Base-by-base conservation (phyloP, 92 coral and sea anemone species). In the Montipora capitata region DNA sequence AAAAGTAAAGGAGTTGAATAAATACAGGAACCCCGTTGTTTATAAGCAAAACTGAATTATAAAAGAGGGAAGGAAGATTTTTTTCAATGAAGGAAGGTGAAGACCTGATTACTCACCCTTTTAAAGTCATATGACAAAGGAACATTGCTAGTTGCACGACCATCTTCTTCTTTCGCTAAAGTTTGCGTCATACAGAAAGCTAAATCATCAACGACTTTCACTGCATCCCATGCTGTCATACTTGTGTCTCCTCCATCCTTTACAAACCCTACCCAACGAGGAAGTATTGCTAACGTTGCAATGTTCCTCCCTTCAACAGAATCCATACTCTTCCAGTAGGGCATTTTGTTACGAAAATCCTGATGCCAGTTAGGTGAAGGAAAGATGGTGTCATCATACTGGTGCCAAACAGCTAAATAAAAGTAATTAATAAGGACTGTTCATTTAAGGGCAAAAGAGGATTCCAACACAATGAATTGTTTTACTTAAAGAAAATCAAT, bases 321-420 rank as follows among this genome's bases (percentile, higher is more conserved):
- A 62, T 82, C 70, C 77, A 82, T 76, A 57, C 76, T 76, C 49
- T 77, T 76, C 11, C 49, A 2, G 35, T 64, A 64, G n/a, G 89
- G 89, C 51, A 89, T 1, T 39, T 20, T 75, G 71, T 80, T 91
- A 3, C 72, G 86, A n/a, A 72, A 2, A 35, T 64, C 35, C 11
- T 83, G 80, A 2, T 54, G 5, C 44, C 74, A 48, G 62, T 10
- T 40, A 0, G 85, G 91, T 18, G 51, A 7, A 14, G 72, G n/a
- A 70, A 81, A 91, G 38, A 86, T 69, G 3, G 94, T 81, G 75
- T 91, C 94, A 42, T 91, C 94, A 12, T 81, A 91, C 82, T 91
- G 94, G 87, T 91, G 91, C 94, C 94, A 91, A 2, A 77, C 68
- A 11, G 49, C 94, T 91, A 54, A 18, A 3, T 48, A 75, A 59